Evolutionary conservation across 2,888 invertebrate species (phyloP), one percentile per base, ranked within the genome.

Genomic region (Cynaeus angustus): DNA sequence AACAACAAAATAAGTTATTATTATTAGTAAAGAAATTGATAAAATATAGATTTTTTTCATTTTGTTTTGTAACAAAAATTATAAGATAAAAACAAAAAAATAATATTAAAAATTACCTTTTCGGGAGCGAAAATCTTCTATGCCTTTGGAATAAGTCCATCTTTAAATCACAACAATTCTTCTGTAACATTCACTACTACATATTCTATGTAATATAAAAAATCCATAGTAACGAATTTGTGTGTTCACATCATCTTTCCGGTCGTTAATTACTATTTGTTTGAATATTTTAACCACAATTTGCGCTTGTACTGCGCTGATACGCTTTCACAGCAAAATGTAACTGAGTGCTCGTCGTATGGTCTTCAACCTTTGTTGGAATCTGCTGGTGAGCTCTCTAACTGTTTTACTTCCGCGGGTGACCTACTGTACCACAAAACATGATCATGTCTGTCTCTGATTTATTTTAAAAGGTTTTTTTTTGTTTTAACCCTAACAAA

Each of bases 271-370:
- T 33, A 33, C n/a, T 33, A 33, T n/a, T 33, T 33, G 7, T 9
- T 33, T 33, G 7, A 33, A 33, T 33, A n/a, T 33, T 21, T 33
- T n/a, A 33, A 9, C 33, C 7, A 33, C 33, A 33, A n/a, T n/a
- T 33, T 33, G 9, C n/a, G 33, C 33, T 9, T 33, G 33, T n/a
- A 33, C 21, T 4, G 33, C n/a, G 33, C n/a, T 33, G 33, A 33
- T 33, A 33, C 33, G 33, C 33, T 33, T 33, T 33, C 33, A 33
- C 33, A 33, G 33, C 33, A 33, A 33, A 33, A 33, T 33, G 33
- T 33, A 33, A 33, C 33, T 33, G 33, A 33, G 33, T 33, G 33
- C 33, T 33, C 33, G 6, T 1, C 33, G 33, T 33, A 33, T 33
- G 33, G 33, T 33, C 33, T 33, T 33, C 33, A 33, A 33, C 33